These are phyloP conservation scores for Drosophila sp. DNA, from an alignment of 1,140 invertebrate genomes.

Conservation along the genomic window DNA sequence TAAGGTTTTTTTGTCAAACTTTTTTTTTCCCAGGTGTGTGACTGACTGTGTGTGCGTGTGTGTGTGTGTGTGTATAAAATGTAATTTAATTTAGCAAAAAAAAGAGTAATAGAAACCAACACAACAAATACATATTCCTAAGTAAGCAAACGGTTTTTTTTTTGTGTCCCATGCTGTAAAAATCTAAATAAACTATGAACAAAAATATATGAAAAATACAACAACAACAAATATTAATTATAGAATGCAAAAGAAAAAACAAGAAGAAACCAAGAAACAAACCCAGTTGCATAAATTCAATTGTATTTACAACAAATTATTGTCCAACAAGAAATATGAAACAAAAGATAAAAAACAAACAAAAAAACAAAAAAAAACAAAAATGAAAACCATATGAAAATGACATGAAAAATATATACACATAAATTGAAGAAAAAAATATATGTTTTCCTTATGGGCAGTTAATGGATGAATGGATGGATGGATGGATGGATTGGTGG, in stretches of 20 bases:
- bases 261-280: conserved; percentile 28
- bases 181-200: conserved; percentile 38
- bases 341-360: conserved; percentile 38
- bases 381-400: conserved; percentile 67
- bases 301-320: conserved; percentile 70
- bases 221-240: conserved; percentile 55
- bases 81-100: conserved; percentile 74
- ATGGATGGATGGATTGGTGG: neutral
- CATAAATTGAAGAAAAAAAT: conserved; percentile 43
- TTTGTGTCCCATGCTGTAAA: conserved; percentile 47
- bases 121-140: conserved; percentile 35
- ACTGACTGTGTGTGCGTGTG: conserved; percentile 19
- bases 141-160: conserved; percentile 61
- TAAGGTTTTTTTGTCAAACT: conserved; percentile 56
- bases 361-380: conserved; percentile 15
- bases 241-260: conserved; percentile 55
- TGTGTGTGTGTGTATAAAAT: conserved; percentile 59
- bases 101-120: conserved; percentile 15
- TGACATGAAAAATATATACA: conserved; percentile 65
- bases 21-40: conserved; percentile 33
- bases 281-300: conserved; percentile 49
- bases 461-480: conserved; percentile 46
- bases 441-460: conserved; percentile 48
- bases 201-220: conserved; percentile 25
- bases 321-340: conserved; percentile 73